Percentiles rank a stretch among this genome's conserved stretches.
Conservation (phyloP, 2,113 vertebrate genomes). For the Barbus barbus region DNA sequence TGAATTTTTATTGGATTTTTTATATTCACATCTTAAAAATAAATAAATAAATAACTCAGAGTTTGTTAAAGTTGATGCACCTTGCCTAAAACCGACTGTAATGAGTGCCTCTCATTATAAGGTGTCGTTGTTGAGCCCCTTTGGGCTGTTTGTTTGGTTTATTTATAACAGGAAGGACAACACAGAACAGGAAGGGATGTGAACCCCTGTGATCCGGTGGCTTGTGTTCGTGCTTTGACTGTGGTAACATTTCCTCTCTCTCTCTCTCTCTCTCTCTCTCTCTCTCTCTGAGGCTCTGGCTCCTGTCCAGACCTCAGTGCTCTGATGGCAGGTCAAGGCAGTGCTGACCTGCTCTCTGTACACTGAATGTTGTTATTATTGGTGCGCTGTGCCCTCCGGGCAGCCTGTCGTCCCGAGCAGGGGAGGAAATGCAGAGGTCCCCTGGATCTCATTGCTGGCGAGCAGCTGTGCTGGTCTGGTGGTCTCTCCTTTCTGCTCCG, state of each 20-base stretch:
- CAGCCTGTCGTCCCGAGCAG: conserved; percentile 77
- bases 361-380: conserved; percentile 95
- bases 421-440: conserved; percentile 64
- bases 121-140: conserved; percentile 4
- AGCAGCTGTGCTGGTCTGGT: conserved; percentile 77
- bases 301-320: conserved; percentile 80
- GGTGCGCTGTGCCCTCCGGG: conserved; percentile 81
- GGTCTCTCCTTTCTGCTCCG: conserved; percentile 54
- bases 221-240: conserved; percentile 52
- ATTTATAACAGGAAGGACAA: conserved; percentile 33
- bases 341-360: conserved; percentile 82
- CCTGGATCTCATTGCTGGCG: conserved; percentile 69
- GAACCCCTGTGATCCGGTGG: conserved; percentile 61
- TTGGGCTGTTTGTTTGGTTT: conserved; percentile 13
- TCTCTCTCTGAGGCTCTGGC: conserved; percentile 71
- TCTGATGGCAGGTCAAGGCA: conserved; percentile 83
- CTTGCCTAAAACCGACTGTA: background rate
- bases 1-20: no score
- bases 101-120: background rate
- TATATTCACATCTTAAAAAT: background rate
- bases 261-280: conserved; percentile 7
- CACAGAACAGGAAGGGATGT: conserved; percentile 68
- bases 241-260: background rate
- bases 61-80: background rate
- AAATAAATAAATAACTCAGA: no score